Evolutionary conservation across 2,797 vertebrate species (phyloP), one percentile per base, ranked within the genome.

Genomic region (Mus spretus): DNA sequence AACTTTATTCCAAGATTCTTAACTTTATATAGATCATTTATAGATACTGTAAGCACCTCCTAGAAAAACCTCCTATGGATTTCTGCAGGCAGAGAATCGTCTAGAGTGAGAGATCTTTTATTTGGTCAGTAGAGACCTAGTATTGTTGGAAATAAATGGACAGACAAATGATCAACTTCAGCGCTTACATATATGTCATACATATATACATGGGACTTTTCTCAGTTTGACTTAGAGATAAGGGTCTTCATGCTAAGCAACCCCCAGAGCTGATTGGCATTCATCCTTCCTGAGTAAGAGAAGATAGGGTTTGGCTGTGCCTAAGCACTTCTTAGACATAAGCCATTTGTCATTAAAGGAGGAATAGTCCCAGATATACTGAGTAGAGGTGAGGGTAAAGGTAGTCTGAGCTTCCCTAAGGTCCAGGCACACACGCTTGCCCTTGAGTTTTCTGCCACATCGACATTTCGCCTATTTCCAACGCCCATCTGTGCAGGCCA

Each of bases 401-500:
- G 44, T 63, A 3, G n/a, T 53, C 50, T n/a, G 61, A 91, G 55
- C 24, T 93, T 70, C 50, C 67, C 74, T 24, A 10, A 65, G 61
- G 77, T 78, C 34, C 24, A 72, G 89, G 74, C n/a, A n/a, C 82
- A 15, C 77, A 53, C 77, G 88, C 74, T 70, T 91, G 95, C 95
- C 84, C 89, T 75, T 31, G 37, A 12, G 9, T 94, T 94, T 98
- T 95, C 92, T 98, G 97, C 93, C 93, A 87, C 95, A 89, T 98
- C 97, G 95, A 97, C 97, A 96, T 55, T 7, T 89, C 10, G 7
- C 63, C 67, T 79, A 93, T 92, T 98, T 96, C 94, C 96, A 96
- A 98, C 96, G 94, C 96, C 95, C 97, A 97, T 98, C 96, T 98
- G 97, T 97, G 94, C 94, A 95, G 12, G 28, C 97, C 92, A 86